A percentile compares a stretch with the other conserved stretches of the same genome.
Evolutionary conservation across 2,797 vertebrate species (phyloP).

Genomic region (Sebastes taczanowskii): DNA sequence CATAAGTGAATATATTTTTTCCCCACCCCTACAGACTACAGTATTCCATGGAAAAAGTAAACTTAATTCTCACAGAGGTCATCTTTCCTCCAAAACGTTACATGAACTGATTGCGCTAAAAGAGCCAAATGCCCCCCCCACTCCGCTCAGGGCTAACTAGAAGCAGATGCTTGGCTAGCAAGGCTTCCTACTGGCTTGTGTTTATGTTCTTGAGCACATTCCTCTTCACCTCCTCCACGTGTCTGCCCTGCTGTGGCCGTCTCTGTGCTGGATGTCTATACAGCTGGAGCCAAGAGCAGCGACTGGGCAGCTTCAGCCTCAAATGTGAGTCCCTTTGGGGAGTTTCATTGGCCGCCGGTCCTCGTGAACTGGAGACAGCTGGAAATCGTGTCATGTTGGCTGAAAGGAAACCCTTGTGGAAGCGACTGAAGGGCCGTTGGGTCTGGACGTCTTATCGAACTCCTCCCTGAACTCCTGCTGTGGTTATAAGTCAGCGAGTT

Average conservation of each 20-base stretch:
- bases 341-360: slow-evolving; percentile 34
- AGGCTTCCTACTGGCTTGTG: slow-evolving; percentile 63
- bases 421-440: slow-evolving; percentile 22
- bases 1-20: too few relatives aligned
- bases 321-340: slow-evolving; percentile 21
- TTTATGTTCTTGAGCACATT: slow-evolving; percentile 77
- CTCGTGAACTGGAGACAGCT: slow-evolving; percentile 55
- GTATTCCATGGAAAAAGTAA: neutral
- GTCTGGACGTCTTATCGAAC: slow-evolving; percentile 45
- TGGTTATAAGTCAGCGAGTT: slow-evolving; percentile 57
- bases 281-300: slow-evolving; percentile 56
- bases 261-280: slow-evolving; percentile 46
- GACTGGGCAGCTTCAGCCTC: slow-evolving; percentile 9
- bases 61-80: slow-evolving; percentile 37
- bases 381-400: slow-evolving; percentile 60
- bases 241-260: slow-evolving; percentile 65
- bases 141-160: slow-evolving; percentile 50
- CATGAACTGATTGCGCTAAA: slow-evolving; percentile 25
- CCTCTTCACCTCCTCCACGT: slow-evolving; percentile 70
- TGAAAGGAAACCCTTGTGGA: slow-evolving; percentile 49
- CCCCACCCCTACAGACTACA: neutral
- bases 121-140: slow-evolving; percentile 27
- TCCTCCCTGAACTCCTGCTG: slow-evolving; percentile 53
- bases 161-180: slow-evolving; percentile 70
- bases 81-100: slow-evolving; percentile 25